phyloP scores from a whole-genome alignment of 2,888 invertebrate genomes.

The Tromatobia lineatoria region DNA sequence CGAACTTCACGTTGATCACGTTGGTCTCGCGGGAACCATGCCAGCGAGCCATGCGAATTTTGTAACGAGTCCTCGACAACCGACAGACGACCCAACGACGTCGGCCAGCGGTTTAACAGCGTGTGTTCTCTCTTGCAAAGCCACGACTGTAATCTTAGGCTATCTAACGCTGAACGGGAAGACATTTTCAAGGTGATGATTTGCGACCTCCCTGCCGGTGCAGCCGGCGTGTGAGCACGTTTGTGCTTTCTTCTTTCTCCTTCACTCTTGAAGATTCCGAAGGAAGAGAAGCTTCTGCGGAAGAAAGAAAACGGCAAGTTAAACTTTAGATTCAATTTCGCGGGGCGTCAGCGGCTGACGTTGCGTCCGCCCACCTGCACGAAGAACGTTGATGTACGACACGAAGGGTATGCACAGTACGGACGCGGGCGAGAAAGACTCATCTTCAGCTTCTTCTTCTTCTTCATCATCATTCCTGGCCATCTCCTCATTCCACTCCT shows the following conservation, averaged over 20 bases:
- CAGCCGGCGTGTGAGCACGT: constrained; percentile 56
- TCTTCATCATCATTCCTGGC: constrained; percentile 34
- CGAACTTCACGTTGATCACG: constrained; percentile 44
- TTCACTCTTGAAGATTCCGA: constrained; percentile 29
- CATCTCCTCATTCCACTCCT: constrained; percentile 31
- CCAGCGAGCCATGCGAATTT: constrained; percentile 15
- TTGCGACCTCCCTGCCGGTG: constrained; percentile 83
- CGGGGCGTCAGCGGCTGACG: constrained; percentile 84
- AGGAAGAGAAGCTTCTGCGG: constrained; percentile 54
- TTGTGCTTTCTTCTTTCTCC: constrained; percentile 26
- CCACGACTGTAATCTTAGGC: constrained; percentile 82
- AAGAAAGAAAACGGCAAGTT: constrained; percentile 74
- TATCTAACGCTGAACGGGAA: constrained; percentile 79
- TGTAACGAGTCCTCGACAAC: constrained; percentile 8
- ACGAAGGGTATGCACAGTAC: constrained; percentile 59
- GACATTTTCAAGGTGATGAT: constrained; percentile 82
- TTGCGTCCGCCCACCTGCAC: constrained; percentile 84
- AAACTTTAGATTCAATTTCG: constrained; percentile 85
- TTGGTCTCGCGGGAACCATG: constrained; percentile 27
- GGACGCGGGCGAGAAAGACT: constrained; percentile 58
- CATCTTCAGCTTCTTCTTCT: constrained; percentile 54
- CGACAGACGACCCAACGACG: background rate
- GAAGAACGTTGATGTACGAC: constrained; percentile 80
- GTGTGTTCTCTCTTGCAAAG: constrained; percentile 51
- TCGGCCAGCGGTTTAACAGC: constrained; percentile 18